Base-by-base conservation (phyloP, 2,113 vertebrate genomes). In the Chinchilla lanigera region DNA sequence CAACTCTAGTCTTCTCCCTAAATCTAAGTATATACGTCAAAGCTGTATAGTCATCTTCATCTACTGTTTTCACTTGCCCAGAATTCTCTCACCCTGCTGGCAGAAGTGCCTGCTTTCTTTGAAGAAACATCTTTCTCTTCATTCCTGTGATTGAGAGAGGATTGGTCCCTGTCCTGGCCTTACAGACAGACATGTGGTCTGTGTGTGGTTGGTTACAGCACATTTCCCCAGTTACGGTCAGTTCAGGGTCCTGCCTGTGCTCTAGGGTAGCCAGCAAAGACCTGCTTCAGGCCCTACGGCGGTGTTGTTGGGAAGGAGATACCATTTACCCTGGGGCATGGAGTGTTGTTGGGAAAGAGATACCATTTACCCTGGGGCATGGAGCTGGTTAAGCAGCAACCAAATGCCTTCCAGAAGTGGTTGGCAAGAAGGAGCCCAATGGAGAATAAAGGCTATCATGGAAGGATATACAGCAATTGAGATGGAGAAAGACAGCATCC, bases 151-250 rank as follows among this genome's bases (percentile, higher is more conserved):
- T 30, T 81, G 73, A 19, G 12, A 78, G 82, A 71, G 0, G 38
- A n/a, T 10, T 4, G 9, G 13, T 10, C 44, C n/a, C 22, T 26
- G 20, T 67, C 50, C 83, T 28, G 60, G 67, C 47, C 33, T 61
- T 84, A 26, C 13, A 78, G 52, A 58, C 11, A 12, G 52, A 41
- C 16, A 5, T 22, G 35, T 35, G 28, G 26, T 16, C 14, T 7
- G 33, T 33, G 35, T 35, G 38, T 80, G 33, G 78, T 14, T 1
- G 2, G 41, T 38, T 35, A 28, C 65, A 20, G 14, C 26, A 35
- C 35, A 0, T 0, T 6, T 50, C 35, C 41, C 54, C 30, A 26
- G 26, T 35, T 41, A 5, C 1, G 28, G 7, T 11, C 17, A 11
- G 56, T 75, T 56, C n/a, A 47, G 84, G 44, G 22, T 17, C 2